Base-by-base conservation (phyloP, 2,888 invertebrate species). In the Hymenopus coronatus region DNA sequence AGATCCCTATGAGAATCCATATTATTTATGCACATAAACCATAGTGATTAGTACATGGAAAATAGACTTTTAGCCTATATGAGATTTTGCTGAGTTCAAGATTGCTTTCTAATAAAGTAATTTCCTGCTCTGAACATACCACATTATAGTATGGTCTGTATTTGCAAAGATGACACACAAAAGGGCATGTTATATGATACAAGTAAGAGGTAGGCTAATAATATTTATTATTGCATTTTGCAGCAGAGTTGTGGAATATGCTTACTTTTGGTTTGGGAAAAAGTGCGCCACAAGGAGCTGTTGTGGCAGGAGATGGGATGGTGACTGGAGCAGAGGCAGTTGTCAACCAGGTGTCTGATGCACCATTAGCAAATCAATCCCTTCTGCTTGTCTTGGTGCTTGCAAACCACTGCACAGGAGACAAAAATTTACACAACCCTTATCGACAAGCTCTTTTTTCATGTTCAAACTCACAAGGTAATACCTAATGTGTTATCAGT, bases 301-400 rank as follows among this genome's bases (percentile, higher is more conserved):
- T 30, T 54, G 40, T 46, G 28, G 15, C 84, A n/a, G 46, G 70
- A 15, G 88, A 87, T 20, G 87, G 83, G 14, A 20, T 20, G 2
- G 82, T 87, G n/a, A 82, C 81, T 15, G 87, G 83, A 25, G 54
- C 54, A 70, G 82, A 82, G 40, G 28, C 81, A 25, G 81, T 81
- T 14, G 82, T 12, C 20, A 88, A 90, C 54, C 90, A 90, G 91
- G 90, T 81, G 90, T 90, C 85, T n/a, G 91, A 91, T 81, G 91
- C 91, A 28, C 97, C 97, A 1, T 94, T 99, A 90, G 98, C 99
- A 89, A 97, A 97, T 94, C 98, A 99, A 93, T 98, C 98, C 91
- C 95, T 98, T 90, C 94, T 99, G 33, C 94, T 99, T 86, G 94
- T 99, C 46, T 94, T 99, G 89, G 96, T 98, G 84, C 93, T 99